These are phyloP conservation scores for Lamellibrachia satsuma DNA, from an alignment of 2,888 invertebrate species.

Conservation along the genomic window DNA sequence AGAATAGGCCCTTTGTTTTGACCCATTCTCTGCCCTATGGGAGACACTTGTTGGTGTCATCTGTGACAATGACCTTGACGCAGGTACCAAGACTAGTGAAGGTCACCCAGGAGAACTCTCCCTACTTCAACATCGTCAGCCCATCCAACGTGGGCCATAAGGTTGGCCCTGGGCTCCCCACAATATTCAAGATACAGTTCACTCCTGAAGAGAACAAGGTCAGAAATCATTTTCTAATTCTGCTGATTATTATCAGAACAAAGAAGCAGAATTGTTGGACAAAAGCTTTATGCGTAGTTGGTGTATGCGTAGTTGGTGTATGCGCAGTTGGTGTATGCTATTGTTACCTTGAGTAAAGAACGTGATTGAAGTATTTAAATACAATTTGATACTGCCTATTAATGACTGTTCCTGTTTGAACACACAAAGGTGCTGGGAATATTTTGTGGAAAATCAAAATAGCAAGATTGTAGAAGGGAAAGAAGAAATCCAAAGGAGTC, in stretches of 20 bases:
- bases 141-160: constrained; percentile 67
- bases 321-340: neutral
- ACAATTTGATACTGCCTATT: too few relatives aligned
- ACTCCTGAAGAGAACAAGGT: constrained; percentile 69
- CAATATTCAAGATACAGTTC: constrained; percentile 74
- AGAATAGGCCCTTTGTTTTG: neutral
- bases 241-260: neutral
- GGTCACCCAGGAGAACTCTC: constrained; percentile 64
- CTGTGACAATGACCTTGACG: constrained; percentile 23
- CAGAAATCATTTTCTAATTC: constrained; percentile 18
- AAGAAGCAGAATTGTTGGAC: neutral
- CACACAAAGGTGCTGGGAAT: too few relatives aligned
- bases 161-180: constrained; percentile 77
- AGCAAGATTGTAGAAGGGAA: too few relatives aligned
- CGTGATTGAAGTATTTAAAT: neutral
- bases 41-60: neutral
- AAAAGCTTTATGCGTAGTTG: neutral
- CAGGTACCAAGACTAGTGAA: constrained; percentile 65
- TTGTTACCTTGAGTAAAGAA: neutral
- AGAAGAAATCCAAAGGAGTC: neutral
- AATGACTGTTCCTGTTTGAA: too few relatives aligned
- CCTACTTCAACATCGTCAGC: constrained; percentile 65
- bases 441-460: too few relatives aligned
- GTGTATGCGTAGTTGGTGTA: neutral
- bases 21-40: neutral